Evolutionary conservation across 2,113 vertebrate species (phyloP).

Genomic region (Macheiramphus alcinus): DNA sequence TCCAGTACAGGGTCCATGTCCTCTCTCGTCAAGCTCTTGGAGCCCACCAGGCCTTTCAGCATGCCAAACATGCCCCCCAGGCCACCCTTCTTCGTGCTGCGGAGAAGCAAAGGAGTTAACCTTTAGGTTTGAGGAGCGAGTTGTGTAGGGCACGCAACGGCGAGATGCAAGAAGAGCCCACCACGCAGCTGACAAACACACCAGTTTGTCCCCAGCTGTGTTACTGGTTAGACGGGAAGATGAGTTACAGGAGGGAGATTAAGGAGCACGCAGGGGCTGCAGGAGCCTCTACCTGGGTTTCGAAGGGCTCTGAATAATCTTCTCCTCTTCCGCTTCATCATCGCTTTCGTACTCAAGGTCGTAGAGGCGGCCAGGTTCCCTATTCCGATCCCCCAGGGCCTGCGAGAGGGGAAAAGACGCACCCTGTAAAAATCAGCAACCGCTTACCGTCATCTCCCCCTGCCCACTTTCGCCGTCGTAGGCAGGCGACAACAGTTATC

Average conservation of each 20-base stretch:
- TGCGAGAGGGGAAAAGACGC: background rate
- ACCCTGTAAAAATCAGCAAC: background rate
- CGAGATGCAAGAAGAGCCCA: background rate
- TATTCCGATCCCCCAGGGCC: conserved; percentile 71
- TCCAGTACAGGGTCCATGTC: conserved; percentile 96
- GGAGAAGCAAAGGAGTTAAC: background rate
- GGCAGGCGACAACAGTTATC: background rate
- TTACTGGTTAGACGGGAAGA: background rate
- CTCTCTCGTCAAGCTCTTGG: conserved; percentile 86
- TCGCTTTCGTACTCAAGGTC: conserved; percentile 91
- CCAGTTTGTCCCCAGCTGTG: background rate
- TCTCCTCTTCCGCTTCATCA: conserved; percentile 73
- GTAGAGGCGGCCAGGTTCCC: conserved; percentile 79
- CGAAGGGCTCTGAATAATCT: conserved; percentile 67
- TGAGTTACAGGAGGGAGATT: background rate
- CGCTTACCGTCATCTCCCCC: background rate
- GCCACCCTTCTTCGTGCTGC: conserved; percentile 81
- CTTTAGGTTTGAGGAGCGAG: fast-evolving
- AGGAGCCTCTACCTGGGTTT: conserved; percentile 66
- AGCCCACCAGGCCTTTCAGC: conserved; percentile 95
- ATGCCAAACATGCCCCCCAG: conserved; percentile 97
- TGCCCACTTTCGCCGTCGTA: fast-evolving
- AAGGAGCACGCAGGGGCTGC: background rate
- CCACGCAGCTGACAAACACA: background rate
- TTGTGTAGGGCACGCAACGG: fast-evolving